A percentile compares a stretch with the other conserved stretches of the same genome.
phyloP scores from a whole-genome alignment of 2,797 vertebrate genomes.

The Gymnothorax javanicus region DNA sequence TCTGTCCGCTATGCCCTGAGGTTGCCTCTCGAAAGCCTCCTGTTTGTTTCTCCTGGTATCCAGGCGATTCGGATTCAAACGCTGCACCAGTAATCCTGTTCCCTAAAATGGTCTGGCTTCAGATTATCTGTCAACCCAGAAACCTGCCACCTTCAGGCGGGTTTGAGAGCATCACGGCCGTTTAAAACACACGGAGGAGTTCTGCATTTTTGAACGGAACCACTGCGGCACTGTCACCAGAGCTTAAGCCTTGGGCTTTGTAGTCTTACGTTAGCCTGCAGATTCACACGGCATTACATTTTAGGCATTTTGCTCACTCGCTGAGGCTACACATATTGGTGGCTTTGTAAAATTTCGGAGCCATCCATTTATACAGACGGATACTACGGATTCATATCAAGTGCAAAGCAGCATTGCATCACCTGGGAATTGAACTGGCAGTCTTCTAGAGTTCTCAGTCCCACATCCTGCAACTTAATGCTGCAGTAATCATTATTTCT shows the following conservation, averaged over 20 bases:
- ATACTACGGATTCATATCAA: not conserved
- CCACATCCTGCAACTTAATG: not conserved
- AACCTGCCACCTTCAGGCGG: not conserved
- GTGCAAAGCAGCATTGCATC: not conserved
- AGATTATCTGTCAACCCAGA: conserved; percentile 11
- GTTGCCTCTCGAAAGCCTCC: not conserved
- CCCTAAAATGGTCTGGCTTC: conserved; percentile 5
- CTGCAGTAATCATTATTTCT: not conserved
- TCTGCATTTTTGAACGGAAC: not conserved
- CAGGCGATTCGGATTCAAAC: not conserved
- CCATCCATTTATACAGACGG: not conserved
- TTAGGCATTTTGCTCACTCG: not conserved
- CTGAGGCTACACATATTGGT: not conserved
- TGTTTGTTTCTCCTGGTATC: not conserved
- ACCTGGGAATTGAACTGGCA: not conserved
- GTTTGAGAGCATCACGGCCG: not conserved
- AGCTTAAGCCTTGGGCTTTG: not conserved
- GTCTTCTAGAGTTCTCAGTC: not conserved
- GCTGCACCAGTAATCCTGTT: not conserved
- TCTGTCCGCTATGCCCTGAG: not conserved
- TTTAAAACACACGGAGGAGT: not conserved
- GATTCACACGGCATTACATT: not conserved
- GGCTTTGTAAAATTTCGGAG: not conserved
- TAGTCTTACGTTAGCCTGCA: not conserved
- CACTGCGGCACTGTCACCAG: not conserved